A percentile compares a stretch with the other conserved stretches of the same genome.
phyloP scores from a whole-genome alignment of 2,113 vertebrate species.

The Spheniscus mendiculus region DNA sequence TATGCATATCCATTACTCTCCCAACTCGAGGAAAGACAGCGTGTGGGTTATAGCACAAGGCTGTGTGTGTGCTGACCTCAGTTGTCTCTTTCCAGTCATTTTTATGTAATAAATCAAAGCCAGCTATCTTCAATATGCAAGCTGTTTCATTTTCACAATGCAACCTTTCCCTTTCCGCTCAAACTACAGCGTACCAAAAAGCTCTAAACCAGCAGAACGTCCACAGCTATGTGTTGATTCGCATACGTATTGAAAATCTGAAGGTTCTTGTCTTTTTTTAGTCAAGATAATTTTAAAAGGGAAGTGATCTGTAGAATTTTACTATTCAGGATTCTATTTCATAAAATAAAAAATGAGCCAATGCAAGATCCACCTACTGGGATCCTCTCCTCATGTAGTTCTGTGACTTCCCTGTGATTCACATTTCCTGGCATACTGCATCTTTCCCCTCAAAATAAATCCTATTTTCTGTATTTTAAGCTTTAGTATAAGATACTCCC shows the following conservation, averaged over 20 bases:
- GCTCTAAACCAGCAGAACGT: not conserved
- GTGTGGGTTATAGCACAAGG: not conserved
- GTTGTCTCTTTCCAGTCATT: not conserved
- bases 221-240: not conserved
- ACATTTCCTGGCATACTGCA: not conserved
- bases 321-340: not conserved
- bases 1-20: not conserved
- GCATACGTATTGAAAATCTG: not conserved
- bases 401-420: not conserved
- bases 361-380: not conserved
- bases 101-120: not conserved
- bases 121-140: not conserved
- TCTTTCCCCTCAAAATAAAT: not conserved
- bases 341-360: not conserved
- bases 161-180: not conserved
- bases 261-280: not conserved
- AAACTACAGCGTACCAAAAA: not conserved
- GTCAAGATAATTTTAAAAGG: not conserved
- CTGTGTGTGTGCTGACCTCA: not conserved
- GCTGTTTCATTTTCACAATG: not conserved
- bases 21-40: not conserved
- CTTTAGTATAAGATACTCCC: not conserved
- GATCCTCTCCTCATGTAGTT: not conserved
- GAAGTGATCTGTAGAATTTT: not conserved
- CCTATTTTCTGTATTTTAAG: not conserved